Evolutionary conservation across 1,140 invertebrate genomes (phyloP).

Genomic region (Eueides isabella): DNA sequence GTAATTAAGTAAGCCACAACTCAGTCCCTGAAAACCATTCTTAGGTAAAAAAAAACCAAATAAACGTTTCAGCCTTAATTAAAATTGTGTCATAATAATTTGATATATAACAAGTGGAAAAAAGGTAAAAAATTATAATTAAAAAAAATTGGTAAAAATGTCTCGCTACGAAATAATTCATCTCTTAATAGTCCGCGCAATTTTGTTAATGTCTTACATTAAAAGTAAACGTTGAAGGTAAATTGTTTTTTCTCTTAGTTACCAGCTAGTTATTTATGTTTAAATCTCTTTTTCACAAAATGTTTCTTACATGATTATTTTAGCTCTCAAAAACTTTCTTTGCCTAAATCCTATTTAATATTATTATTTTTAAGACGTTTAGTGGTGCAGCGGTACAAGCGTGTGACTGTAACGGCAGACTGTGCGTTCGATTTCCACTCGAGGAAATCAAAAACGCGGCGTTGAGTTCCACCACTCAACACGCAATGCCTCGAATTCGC

Average conservation of each 20-base stretch:
- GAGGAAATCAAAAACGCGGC: too few species aligned
- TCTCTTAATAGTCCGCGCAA: slow-evolving; percentile 31
- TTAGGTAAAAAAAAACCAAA: background rate
- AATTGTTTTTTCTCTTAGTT: slow-evolving; percentile 16
- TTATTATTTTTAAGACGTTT: too few species aligned
- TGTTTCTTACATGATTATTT: too few species aligned
- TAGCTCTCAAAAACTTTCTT: too few species aligned
- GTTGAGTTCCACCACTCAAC: too few species aligned
- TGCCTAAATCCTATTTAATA: too few species aligned
- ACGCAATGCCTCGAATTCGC: too few species aligned
- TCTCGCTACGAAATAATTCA: slow-evolving; percentile 38
- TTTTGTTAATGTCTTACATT: slow-evolving; percentile 34
- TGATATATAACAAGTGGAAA: slow-evolving; percentile 13
- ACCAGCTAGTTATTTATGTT: background rate
- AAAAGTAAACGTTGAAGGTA: slow-evolving; percentile 22
- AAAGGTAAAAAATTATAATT: slow-evolving; percentile 62
- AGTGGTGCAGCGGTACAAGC: too few species aligned
- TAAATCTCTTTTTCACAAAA: background rate
- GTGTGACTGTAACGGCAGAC: too few species aligned
- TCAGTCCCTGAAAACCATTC: background rate
- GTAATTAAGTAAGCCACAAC: too few species aligned
- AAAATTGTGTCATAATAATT: slow-evolving; percentile 8
- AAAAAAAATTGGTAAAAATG: slow-evolving; percentile 62
- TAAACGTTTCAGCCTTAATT: background rate
- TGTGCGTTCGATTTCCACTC: too few species aligned